These are phyloP conservation scores for Pluvianellus socialis DNA, from an alignment of 2,113 vertebrate genomes.

Conservation along the genomic window DNA sequence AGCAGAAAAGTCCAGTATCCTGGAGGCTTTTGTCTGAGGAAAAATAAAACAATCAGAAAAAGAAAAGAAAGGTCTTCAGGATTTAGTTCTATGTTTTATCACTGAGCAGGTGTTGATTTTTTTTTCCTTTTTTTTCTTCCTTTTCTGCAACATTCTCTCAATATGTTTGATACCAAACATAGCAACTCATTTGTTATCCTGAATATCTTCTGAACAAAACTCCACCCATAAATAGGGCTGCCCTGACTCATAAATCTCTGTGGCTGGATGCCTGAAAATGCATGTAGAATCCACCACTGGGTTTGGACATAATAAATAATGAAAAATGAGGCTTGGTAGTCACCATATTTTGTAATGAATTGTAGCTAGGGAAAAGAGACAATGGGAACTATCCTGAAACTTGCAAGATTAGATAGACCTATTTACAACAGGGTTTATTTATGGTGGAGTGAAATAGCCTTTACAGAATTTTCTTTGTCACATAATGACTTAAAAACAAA, in stretches of 20 bases:
- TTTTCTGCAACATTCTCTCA: not conserved
- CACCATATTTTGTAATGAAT: slow-evolving; percentile 56
- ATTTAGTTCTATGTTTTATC: not conserved
- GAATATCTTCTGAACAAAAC: slow-evolving; percentile 29
- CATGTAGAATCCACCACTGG: slow-evolving; percentile 5
- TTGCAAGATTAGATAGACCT: slow-evolving; percentile 12
- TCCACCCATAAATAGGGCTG: slow-evolving; percentile 57
- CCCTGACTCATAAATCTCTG: slow-evolving; percentile 59
- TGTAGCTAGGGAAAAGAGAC: slow-evolving; percentile 21
- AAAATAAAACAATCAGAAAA: not conserved
- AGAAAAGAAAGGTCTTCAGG: not conserved
- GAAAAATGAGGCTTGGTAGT: slow-evolving; percentile 45
- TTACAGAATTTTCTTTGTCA: not conserved
- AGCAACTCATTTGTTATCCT: slow-evolving; percentile 47
- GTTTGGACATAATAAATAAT: slow-evolving; percentile 54
- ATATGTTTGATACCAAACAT: slow-evolving; percentile 3
- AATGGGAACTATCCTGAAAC: slow-evolving; percentile 20
- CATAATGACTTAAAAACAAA: not conserved
- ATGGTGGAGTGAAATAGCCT: not conserved
- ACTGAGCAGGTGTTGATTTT: not conserved
- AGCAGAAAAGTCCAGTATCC: not conserved
- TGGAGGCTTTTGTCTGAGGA: not conserved
- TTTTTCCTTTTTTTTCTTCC: not conserved
- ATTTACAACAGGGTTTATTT: not conserved
- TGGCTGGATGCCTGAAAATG: not conserved